Evolutionary conservation across 2,888 invertebrate genomes (phyloP).

Genomic region (Caradrina kadenii): DNA sequence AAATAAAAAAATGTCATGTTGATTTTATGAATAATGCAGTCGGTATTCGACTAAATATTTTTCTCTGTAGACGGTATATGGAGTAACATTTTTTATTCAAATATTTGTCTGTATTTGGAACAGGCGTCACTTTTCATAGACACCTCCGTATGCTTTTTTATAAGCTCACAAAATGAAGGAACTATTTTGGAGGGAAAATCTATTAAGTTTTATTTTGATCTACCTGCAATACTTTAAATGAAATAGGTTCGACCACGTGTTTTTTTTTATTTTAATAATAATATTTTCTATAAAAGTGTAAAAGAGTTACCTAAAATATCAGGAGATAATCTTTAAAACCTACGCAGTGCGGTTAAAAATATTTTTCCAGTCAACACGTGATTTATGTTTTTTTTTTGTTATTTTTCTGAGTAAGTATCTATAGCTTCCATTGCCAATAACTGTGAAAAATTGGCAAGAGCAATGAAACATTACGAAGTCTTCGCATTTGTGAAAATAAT

Average conservation of each 20-base stretch:
- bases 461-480: not conserved
- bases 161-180: not conserved
- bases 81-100: not conserved
- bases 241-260: no score
- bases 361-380: slow-evolving; percentile 10
- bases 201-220: not conserved
- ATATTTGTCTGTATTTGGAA: not conserved
- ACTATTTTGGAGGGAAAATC: not conserved
- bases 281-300: no score
- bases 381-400: slow-evolving; percentile 1
- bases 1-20: not conserved
- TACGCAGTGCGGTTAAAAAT: slow-evolving; percentile 40
- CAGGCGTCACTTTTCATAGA: not conserved
- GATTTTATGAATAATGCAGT: not conserved
- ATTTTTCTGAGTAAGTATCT: not conserved
- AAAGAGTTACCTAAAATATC: not conserved
- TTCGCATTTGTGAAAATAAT: not conserved
- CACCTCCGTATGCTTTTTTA: not conserved
- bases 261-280: no score
- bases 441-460: slow-evolving; percentile 33
- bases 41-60: not conserved
- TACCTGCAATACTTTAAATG: slow-evolving; percentile 12
- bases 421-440: slow-evolving; percentile 31
- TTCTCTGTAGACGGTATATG: not conserved
- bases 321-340: slow-evolving; percentile 8